Evolutionary conservation across 2,797 vertebrate species (phyloP).

Genomic region (Danio aesculapii): DNA sequence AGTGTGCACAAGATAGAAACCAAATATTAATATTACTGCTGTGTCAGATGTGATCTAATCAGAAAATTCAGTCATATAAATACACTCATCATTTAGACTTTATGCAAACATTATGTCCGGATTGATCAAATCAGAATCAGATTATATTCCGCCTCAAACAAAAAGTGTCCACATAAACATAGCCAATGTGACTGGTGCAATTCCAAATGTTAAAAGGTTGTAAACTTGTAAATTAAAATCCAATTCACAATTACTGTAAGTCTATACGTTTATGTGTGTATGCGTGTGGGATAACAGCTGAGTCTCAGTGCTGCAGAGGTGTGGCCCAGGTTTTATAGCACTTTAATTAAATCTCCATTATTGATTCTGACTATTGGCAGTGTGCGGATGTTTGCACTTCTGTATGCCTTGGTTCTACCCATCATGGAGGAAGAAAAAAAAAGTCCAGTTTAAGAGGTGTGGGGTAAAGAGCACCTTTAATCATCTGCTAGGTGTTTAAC

Average conservation of each 20-base stretch:
- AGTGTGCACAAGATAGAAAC: too few relatives aligned
- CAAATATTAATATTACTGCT: too few relatives aligned
- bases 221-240: background rate
- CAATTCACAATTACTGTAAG: background rate
- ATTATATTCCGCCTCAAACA: too few relatives aligned
- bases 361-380: constrained; percentile 45
- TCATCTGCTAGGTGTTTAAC: constrained; percentile 22
- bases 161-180: too few relatives aligned
- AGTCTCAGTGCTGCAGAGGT: constrained; percentile 27
- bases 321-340: background rate
- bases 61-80: too few relatives aligned
- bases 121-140: too few relatives aligned
- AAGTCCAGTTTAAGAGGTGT: background rate
- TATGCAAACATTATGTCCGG: too few relatives aligned
- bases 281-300: background rate
- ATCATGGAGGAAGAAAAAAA: background rate
- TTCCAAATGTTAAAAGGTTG: background rate
- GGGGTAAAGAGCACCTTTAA: constrained; percentile 24
- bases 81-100: too few relatives aligned
- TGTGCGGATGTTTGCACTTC: constrained; percentile 7
- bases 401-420: background rate
- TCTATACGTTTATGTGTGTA: background rate
- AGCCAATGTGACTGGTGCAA: background rate
- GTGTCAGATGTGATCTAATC: too few relatives aligned
- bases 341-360: constrained; percentile 54